Evolutionary conservation across 2,888 invertebrate genomes (phyloP), one percentile per base, ranked within the genome.

Genomic region (Pteria penguin): DNA sequence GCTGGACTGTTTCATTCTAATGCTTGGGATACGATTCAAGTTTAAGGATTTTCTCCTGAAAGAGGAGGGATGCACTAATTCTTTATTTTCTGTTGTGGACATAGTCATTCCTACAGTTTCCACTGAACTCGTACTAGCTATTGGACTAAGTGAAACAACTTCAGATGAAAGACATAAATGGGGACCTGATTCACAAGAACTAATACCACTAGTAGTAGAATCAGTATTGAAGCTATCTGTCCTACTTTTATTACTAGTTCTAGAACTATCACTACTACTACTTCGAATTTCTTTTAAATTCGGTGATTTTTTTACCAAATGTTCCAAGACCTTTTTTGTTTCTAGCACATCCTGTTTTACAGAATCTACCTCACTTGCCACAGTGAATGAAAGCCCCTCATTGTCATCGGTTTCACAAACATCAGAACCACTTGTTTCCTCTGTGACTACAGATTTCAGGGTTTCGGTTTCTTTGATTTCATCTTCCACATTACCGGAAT

Each of bases 131-230:
- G 96, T 95, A 92, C 97, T 97, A 26, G 97, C 96, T 89, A 97
- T 96, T 1, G 97, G 97, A 92, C 97, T 97, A 31, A 97, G 94
- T 4, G 63, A 96, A 5, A 81, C 73, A 14, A 81, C 78, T 29
- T 86, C 86, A 2, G 75, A 73, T 26, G 72, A 57, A 57, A 67
- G 62, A 63, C 72, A 67, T 18, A 32, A 81, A 22, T 81, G 82
- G 24, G 81, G 82, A 32, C 87, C 94, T 1, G 96, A 96, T 91
- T 96, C 96, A 86, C 95, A 95, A 73, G 96, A 96, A 92, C 96
- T 96, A 27, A 96, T 95, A 57, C 96, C 96, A 79, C 96, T 96
- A 0, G 96, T 96, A 75, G 87, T 86, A 11, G 96, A 96, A 89
- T 96, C 96, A n/a, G 95, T 95, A 86, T 89, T 89, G 65, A 94